phyloP scores from a whole-genome alignment of 2,888 invertebrate species.

The Tinea trinotella region DNA sequence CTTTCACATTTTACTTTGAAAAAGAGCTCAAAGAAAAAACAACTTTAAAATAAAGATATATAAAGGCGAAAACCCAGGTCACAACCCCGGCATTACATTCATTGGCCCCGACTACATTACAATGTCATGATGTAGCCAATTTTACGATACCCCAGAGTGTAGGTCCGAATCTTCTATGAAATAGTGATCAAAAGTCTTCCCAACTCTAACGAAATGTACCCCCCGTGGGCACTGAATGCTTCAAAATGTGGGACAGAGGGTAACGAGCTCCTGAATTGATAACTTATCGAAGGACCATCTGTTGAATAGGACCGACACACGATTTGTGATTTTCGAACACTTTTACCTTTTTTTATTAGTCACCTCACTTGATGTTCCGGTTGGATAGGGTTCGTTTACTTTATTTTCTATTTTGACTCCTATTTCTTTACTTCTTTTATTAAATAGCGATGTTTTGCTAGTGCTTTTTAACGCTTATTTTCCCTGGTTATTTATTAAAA shows the following conservation, averaged over 20 bases:
- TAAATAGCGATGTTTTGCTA: no score
- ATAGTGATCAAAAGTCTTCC: conserved; percentile 40
- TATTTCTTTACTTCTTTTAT: no score
- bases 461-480: no score
- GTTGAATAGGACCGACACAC: conserved; percentile 36
- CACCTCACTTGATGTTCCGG: not conserved
- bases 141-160: conserved; percentile 34
- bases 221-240: conserved; percentile 26
- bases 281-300: conserved; percentile 42
- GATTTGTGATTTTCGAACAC: conserved; percentile 10
- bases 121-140: conserved; percentile 11
- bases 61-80: not conserved
- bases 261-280: conserved; percentile 36
- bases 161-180: conserved; percentile 46
- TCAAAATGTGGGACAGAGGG: conserved; percentile 17
- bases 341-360: not conserved
- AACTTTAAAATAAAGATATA: not conserved
- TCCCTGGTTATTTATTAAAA: no score
- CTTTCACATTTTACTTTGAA: not conserved
- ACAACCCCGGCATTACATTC: not conserved
- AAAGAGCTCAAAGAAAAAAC: no score
- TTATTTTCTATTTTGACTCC: no score
- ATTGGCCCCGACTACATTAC: not conserved
- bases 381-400: no score
- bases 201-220: conserved; percentile 8